A percentile compares a stretch with the other conserved stretches of the same genome.
Conservation (phyloP, 2,113 vertebrate genomes). For the Glaucidium brasilianum region DNA sequence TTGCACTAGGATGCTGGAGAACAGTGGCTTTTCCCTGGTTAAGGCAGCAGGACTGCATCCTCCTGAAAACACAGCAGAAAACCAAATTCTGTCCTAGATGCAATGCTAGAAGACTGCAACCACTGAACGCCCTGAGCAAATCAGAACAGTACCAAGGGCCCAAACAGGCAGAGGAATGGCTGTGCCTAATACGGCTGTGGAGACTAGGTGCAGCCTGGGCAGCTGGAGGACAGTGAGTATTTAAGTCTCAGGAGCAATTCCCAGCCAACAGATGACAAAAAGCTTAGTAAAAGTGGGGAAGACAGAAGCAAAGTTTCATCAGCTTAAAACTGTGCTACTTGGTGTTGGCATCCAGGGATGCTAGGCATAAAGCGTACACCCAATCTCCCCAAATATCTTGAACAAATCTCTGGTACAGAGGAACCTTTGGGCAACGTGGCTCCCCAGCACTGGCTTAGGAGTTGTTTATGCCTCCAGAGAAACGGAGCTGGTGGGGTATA, state of each 20-base stretch:
- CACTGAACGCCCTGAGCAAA: background rate
- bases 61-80: background rate
- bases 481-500: background rate
- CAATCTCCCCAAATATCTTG: background rate
- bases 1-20: background rate
- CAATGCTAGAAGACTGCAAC: rapidly evolving
- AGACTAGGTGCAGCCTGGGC: background rate
- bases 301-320: background rate
- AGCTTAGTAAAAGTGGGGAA: background rate
- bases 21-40: rapidly evolving
- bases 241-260: background rate
- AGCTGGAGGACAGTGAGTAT: background rate
- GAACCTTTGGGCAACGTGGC: background rate
- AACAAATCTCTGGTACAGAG: background rate
- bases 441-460: background rate
- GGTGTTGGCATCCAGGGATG: background rate
- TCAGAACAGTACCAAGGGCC: background rate
- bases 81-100: background rate
- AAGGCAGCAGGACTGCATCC: background rate
- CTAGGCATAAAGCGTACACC: background rate
- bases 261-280: background rate
- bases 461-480: background rate
- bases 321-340: background rate
- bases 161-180: background rate
- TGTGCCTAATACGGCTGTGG: no score